A percentile compares a stretch with the other conserved stretches of the same genome.
Conservation (phyloP, 2,113 vertebrate genomes). For the Oryzias curvinotus region DNA sequence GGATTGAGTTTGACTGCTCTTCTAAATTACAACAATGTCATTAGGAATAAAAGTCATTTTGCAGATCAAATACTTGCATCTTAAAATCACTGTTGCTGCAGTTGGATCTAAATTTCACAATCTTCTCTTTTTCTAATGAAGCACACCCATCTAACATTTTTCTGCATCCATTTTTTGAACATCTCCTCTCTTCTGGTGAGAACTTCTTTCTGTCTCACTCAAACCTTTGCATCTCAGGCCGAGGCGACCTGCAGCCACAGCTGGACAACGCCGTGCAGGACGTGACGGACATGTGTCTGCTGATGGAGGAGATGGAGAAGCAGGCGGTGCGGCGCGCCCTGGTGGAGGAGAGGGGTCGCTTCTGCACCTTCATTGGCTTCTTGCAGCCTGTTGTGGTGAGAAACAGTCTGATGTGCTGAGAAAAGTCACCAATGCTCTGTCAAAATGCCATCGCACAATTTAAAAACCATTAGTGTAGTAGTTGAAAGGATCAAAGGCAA, state of each 20-base stretch:
- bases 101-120: no score
- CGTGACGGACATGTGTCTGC: slow-evolving; percentile 94
- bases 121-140: background rate
- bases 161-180: background rate
- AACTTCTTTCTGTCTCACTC: background rate
- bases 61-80: no score
- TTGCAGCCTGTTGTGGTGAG: slow-evolving; percentile 96
- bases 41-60: no score
- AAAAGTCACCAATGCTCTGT: no score
- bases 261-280: slow-evolving; percentile 96
- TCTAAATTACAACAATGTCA: no score
- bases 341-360: slow-evolving; percentile 92
- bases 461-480: no score
- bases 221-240: slow-evolving; percentile 74
- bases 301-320: slow-evolving; percentile 98
- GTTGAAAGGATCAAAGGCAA: no score
- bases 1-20: no score
- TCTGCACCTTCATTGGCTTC: slow-evolving; percentile 94
- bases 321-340: slow-evolving; percentile 94
- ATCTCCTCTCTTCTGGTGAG: background rate
- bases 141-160: background rate
- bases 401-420: no score
- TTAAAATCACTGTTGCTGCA: no score
- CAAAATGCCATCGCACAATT: no score
- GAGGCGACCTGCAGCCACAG: slow-evolving; percentile 96